Conservation (phyloP, 2,113 vertebrate species). For the Podocnemis expansa region DNA sequence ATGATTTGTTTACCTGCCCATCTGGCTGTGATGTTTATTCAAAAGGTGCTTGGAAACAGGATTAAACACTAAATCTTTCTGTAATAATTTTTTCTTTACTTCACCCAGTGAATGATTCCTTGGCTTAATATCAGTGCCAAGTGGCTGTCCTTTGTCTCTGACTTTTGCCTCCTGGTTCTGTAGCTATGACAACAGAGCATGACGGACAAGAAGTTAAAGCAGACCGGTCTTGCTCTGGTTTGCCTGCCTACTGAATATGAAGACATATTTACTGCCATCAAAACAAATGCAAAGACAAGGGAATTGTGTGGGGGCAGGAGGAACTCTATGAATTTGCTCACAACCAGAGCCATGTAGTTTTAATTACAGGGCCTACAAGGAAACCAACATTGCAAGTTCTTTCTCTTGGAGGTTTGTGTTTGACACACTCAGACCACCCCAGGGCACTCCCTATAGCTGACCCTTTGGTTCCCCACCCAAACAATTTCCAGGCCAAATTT, state of each 20-base stretch:
- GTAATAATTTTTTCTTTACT: not conserved
- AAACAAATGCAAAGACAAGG: constrained; percentile 23
- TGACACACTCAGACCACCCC: not conserved
- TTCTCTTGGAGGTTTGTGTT: not conserved
- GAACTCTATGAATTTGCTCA: not conserved
- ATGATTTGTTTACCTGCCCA: not conserved
- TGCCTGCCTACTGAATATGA: constrained; percentile 18
- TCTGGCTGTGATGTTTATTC: not conserved
- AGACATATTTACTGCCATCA: constrained; percentile 32
- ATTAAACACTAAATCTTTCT: not conserved
- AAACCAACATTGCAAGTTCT: not conserved
- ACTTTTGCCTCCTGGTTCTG: not conserved
- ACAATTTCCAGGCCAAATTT: not conserved
- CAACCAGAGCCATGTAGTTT: not conserved
- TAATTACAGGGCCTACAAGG: not conserved
- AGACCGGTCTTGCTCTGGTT: constrained; percentile 12
- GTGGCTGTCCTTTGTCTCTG: not conserved
- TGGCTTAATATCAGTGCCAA: not conserved
- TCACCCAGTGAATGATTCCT: not conserved
- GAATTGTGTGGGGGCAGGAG: not conserved
- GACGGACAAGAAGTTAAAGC: not conserved
- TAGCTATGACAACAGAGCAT: not conserved
- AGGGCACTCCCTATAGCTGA: not conserved
- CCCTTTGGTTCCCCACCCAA: not conserved
- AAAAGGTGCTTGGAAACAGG: not conserved